Base-by-base conservation (phyloP, 2,113 vertebrate species). In the Tinamus guttatus region DNA sequence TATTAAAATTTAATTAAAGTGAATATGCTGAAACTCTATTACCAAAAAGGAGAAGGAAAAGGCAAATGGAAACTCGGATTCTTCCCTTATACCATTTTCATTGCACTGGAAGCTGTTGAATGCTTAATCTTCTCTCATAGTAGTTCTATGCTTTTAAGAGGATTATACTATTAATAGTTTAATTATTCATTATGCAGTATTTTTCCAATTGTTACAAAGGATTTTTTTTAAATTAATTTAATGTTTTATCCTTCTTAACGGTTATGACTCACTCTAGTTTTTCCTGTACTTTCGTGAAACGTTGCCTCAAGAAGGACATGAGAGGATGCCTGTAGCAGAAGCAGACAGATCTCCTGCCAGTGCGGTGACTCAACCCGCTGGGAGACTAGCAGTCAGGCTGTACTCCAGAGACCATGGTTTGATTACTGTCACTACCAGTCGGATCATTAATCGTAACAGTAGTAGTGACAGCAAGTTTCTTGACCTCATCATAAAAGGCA, bases 101-200 rank as follows among this genome's bases (percentile, higher is more conserved):
- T 91, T 97, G 87, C 93, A 76, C 38, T 96, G 85, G 83, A 95
- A 95, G 93, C 80, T 93, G 79, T 97, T 97, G 96, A 87, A 96
- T 5, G 30, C 68, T 92, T 98, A 97, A 98, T 98, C 96, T 97
- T 94, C 93, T 96, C 62, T 21, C 93, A 84, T 79, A 95, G 92
- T 75, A 64, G 43, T 92, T 97, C 91, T 95, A 81, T 94, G 95
- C 83, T 98, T 97, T 97, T 97, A 98, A 98, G 91, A 97, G 89
- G 97, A 97, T 98, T 97, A 97, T 94, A 92, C 90, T 97, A 97
- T 97, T 97, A 98, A 93, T 94, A 89, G 77, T 96, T 97, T 97
- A 97, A 98, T 97, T 97, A 97, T 97, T 96, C 92, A 96, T 98
- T 97, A 96, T 91, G 75, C 68, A 74, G 40, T 82, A 83, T 96